Base-by-base conservation (phyloP, 2,888 invertebrate genomes). In the Lepidonotus clava region DNA sequence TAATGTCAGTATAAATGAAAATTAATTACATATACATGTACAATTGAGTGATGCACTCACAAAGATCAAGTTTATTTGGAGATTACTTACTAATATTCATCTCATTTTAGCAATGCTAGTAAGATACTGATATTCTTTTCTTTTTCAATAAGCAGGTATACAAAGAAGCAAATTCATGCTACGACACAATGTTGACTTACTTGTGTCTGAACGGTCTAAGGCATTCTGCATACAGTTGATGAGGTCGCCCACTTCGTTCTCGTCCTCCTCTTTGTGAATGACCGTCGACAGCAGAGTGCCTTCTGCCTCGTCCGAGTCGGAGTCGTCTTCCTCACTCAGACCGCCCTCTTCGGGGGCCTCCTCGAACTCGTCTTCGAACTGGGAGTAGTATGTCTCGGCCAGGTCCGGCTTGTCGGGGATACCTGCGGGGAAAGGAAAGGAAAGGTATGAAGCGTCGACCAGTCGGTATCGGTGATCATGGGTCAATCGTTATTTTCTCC, bases 311-410 rank as follows among this genome's bases (percentile, higher is more conserved):
- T 87, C 87, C 41, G 77, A 66, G 28, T 87, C 88, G 24, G 28
- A 88, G n/a, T 90, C 85, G 14, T 51, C 83, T 28, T 86, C 88
- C 5, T 86, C 87, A 0, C 40, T 71, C 11, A 38, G 89, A 24
- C 28, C 38, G 24, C 84, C 88, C n/a, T 71, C 83, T 38, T 87
- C 85, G 4, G 85, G 84, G 41, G 34, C 77, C 2, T 88, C 88
- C 77, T 91, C 90, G 88, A 92, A 92, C 38, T 89, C 88, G 71
- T 93, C 93, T 40, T 93, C 93, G 89, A 91, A 94, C 89, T 93
- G 93, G n/a, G 92, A 92, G 89, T 94, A 94, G 87, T 92, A 94
- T 0, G 93, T 93, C 76, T 94, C 92, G 2, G 94, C 94, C 41
- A 93, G 88, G 21, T 92, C 92, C 41, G 92, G 91, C 51, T 91